Evolutionary conservation across 1,140 invertebrate genomes (phyloP).

Genomic region (Papilio machaon): DNA sequence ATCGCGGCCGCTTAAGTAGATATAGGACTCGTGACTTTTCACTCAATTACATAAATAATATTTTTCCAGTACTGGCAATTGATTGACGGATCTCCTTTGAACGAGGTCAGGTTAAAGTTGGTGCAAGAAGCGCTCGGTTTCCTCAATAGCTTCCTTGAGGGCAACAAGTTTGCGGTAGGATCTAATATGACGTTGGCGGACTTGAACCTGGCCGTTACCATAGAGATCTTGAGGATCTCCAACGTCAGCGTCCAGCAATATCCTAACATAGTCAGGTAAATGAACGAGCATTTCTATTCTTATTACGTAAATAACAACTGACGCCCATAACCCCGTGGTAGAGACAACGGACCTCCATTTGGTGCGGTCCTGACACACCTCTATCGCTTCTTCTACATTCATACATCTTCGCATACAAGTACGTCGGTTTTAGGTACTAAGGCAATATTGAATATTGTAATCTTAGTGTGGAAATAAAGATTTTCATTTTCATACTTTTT

Average conservation of each 20-base stretch:
- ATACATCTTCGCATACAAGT: too few species aligned
- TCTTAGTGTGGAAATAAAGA: too few species aligned
- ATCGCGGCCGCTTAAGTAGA: too few species aligned
- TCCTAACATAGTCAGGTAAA: conserved; percentile 81
- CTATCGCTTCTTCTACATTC: too few species aligned
- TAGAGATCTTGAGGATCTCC: conserved; percentile 84
- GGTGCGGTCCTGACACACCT: too few species aligned
- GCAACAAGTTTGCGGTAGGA: conserved; percentile 84
- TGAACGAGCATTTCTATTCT: too few species aligned
- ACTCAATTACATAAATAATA: neutral
- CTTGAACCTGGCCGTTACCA: conserved; percentile 81
- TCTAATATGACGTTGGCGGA: conserved; percentile 88
- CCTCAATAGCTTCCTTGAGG: conserved; percentile 85
- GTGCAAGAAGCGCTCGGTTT: conserved; percentile 83
- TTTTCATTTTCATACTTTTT: too few species aligned
- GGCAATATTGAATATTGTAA: too few species aligned
- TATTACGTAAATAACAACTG: neutral
- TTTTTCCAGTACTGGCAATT: conserved; percentile 40
- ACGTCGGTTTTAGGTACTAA: too few species aligned
- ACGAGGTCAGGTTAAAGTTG: conserved; percentile 61
- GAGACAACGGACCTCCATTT: too few species aligned
- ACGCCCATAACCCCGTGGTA: too few species aligned
- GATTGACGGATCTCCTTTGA: conserved; percentile 70
- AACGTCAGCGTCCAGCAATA: conserved; percentile 84
- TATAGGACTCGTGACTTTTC: neutral